Evolutionary conservation across 2,888 invertebrate species (phyloP).

Genomic region (Leptopilina drosophilae): DNA sequence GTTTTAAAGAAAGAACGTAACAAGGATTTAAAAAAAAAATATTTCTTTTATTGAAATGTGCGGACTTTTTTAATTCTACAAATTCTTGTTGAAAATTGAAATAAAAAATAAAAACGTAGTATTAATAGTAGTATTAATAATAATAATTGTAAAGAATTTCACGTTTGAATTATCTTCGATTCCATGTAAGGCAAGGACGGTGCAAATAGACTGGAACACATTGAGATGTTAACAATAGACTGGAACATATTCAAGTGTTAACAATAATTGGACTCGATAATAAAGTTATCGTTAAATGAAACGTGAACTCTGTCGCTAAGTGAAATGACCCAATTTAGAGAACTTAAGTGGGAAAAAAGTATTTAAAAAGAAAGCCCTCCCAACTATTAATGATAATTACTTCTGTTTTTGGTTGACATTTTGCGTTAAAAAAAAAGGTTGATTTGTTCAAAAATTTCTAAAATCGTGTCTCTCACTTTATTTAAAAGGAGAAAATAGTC

Average conservation of each 20-base stretch:
- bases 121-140: too few species aligned
- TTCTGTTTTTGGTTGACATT: too few species aligned
- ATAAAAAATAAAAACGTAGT: too few species aligned
- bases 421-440: too few species aligned
- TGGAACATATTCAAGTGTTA: constrained; percentile 39
- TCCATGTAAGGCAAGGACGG: constrained; percentile 31
- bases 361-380: neutral
- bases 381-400: too few species aligned
- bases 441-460: too few species aligned
- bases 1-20: too few species aligned
- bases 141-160: constrained; percentile 12
- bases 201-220: constrained; percentile 36
- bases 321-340: constrained; percentile 22
- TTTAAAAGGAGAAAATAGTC: neutral
- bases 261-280: constrained; percentile 36
- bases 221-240: constrained; percentile 39
- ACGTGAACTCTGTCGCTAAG: constrained; percentile 33
- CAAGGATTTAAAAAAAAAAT: too few species aligned
- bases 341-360: constrained; percentile 5
- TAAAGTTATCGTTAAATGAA: constrained; percentile 39
- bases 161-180: constrained; percentile 24
- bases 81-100: too few species aligned
- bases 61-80: too few species aligned
- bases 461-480: too few species aligned
- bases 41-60: too few species aligned